Conservation (phyloP, 2,888 invertebrate species). For the Andrena bicolor region DNA sequence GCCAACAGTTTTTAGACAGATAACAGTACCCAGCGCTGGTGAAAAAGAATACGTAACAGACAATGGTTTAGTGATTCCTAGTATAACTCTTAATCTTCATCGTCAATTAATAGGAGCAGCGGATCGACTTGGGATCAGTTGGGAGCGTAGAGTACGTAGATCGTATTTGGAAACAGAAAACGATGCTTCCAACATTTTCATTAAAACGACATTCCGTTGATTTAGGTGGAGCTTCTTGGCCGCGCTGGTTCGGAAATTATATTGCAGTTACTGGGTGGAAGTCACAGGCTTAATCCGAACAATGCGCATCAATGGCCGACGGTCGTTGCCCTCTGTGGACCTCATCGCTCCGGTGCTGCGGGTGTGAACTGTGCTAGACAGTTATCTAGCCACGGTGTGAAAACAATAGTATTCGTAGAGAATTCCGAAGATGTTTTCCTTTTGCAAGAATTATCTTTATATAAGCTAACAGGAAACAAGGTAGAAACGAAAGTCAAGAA, state of each 20-base stretch:
- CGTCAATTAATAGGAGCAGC: conserved; percentile 89
- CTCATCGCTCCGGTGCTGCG: conserved; percentile 89
- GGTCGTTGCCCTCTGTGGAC: conserved; percentile 91
- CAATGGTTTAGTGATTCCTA: conserved; percentile 92
- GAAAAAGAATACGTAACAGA: conserved; percentile 91
- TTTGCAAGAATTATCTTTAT: conserved; percentile 89
- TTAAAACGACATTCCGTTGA: not conserved
- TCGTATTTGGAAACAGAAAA: not conserved
- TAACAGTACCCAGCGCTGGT: conserved; percentile 89
- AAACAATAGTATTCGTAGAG: conserved; percentile 88
- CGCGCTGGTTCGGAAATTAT: conserved; percentile 94
- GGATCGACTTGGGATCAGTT: conserved; percentile 89
- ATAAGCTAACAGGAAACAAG: conserved; percentile 88
- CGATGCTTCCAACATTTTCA: not conserved
- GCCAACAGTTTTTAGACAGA: conserved; percentile 89
- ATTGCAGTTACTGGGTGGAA: conserved; percentile 93
- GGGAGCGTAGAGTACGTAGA: conserved; percentile 86
- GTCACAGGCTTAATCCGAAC: conserved; percentile 92
- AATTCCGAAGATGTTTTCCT: conserved; percentile 85
- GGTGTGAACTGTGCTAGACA: conserved; percentile 92
- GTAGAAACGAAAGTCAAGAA: conserved; percentile 86
- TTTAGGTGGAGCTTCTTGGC: conserved; percentile 90
- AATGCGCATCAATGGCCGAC: conserved; percentile 96
- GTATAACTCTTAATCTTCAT: conserved; percentile 89
- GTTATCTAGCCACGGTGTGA: conserved; percentile 93